Conservation (phyloP, 2,113 vertebrate genomes). For the Bothrops jararaca region DNA sequence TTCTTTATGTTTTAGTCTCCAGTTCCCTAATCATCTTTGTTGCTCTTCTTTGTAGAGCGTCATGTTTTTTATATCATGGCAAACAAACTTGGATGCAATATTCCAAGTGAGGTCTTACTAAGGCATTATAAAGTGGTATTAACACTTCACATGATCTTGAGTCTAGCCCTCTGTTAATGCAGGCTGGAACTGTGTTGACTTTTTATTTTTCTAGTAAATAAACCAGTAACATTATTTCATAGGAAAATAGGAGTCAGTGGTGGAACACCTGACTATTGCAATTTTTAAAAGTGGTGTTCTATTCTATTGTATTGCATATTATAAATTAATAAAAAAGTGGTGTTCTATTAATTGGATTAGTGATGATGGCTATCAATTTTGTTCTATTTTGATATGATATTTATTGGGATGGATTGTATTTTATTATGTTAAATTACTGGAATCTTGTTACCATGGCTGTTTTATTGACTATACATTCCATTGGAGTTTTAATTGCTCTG, state of each 20-base stretch:
- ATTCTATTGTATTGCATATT: neutral
- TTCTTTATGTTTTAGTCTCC: no score
- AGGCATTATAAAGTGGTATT: no score
- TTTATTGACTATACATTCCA: neutral
- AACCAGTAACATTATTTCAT: neutral
- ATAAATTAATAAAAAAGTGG: neutral
- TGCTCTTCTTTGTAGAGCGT: no score
- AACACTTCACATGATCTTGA: no score
- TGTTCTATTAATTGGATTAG: neutral
- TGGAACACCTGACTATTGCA: neutral
- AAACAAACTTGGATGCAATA: no score
- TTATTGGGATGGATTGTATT: neutral
- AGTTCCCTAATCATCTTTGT: no score
- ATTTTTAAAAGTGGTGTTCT: neutral
- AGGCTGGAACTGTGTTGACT: no score
- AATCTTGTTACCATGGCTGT: neutral
- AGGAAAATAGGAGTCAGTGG: neutral
- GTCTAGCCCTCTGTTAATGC: no score
- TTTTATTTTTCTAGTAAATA: neutral
- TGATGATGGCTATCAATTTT: neutral
- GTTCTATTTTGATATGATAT: neutral
- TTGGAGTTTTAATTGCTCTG: neutral
- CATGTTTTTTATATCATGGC: no score
- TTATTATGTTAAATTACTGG: neutral
- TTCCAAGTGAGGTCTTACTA: no score